These are phyloP conservation scores for Diachrysia chrysitis DNA, from an alignment of 2,888 invertebrate species.

Conservation along the genomic window DNA sequence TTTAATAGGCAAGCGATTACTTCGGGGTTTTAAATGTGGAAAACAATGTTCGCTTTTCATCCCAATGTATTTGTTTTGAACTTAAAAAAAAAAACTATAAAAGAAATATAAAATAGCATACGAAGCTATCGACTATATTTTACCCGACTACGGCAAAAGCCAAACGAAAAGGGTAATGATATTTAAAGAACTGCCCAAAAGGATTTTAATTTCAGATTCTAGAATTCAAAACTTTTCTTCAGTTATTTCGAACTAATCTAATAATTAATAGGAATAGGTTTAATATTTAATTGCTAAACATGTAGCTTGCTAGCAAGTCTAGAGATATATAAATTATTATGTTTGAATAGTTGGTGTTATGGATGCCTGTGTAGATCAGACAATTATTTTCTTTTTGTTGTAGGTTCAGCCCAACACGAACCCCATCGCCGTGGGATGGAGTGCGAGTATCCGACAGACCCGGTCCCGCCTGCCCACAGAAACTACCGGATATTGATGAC, in stretches of 20 bases:
- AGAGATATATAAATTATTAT: no score
- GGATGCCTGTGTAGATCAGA: not conserved
- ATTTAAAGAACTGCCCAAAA: not conserved
- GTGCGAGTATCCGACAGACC: conserved; percentile 94
- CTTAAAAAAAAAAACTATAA: not conserved
- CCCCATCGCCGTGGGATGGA: conserved; percentile 97
- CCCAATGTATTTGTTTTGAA: not conserved
- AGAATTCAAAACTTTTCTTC: no score
- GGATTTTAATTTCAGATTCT: no score
- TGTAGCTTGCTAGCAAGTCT: no score
- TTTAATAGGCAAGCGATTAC: conserved; percentile 17
- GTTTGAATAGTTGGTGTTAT: no score
- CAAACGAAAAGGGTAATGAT: no score
- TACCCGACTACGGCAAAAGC: no score
- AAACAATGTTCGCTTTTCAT: conserved; percentile 9
- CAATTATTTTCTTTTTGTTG: conserved; percentile 55
- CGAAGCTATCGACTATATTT: not conserved
- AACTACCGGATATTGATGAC: conserved; percentile 94
- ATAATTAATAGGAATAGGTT: no score
- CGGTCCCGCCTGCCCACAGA: conserved; percentile 97
- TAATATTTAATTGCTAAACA: no score
- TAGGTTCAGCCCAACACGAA: conserved; percentile 97
- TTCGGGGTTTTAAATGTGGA: conserved; percentile 9
- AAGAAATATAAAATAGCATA: not conserved
- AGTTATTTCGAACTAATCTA: no score